Conservation (phyloP, 2,888 invertebrate species). For the Nomada fabriciana region DNA sequence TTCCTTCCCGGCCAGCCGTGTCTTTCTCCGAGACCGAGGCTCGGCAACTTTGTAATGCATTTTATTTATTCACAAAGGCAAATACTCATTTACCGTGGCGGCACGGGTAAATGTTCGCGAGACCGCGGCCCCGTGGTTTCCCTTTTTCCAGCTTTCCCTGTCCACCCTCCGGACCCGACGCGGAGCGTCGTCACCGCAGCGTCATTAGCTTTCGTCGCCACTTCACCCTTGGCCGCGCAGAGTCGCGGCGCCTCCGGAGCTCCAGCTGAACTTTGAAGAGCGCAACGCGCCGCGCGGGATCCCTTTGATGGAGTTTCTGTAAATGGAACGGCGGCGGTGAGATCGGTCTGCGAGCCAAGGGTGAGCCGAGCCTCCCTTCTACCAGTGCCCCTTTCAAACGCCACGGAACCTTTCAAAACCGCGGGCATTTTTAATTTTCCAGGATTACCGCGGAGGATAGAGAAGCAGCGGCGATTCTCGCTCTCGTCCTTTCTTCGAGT, state of each 20-base stretch:
- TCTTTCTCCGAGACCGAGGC: constrained; percentile 18
- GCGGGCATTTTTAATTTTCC: constrained; percentile 82
- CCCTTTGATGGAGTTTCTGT: constrained; percentile 84
- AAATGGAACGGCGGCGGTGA: constrained; percentile 80
- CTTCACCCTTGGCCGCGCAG: constrained; percentile 53
- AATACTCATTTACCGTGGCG: constrained; percentile 81
- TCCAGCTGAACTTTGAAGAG: constrained; percentile 70
- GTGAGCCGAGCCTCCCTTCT: constrained; percentile 5
- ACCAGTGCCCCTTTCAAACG: constrained; percentile 66
- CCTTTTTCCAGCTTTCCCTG: constrained; percentile 39
- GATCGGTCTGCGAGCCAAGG: constrained; percentile 40
- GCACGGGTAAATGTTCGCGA: constrained; percentile 70
- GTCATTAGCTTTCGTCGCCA: constrained; percentile 63
- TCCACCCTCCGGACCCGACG: background rate
- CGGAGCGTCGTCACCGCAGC: constrained; percentile 28
- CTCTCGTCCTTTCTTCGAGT: constrained; percentile 47
- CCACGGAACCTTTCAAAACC: constrained; percentile 66
- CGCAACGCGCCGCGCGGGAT: constrained; percentile 77
- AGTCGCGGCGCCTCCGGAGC: constrained; percentile 55
- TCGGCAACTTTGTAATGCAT: constrained; percentile 81
- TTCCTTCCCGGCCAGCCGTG: constrained; percentile 18
- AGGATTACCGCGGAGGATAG: constrained; percentile 77
- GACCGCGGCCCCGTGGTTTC: constrained; percentile 28
- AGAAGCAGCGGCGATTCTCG: constrained; percentile 3
- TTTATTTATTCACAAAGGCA: constrained; percentile 84